phyloP scores from a whole-genome alignment of 2,797 vertebrate genomes.

The Sylvilagus floridanus region DNA sequence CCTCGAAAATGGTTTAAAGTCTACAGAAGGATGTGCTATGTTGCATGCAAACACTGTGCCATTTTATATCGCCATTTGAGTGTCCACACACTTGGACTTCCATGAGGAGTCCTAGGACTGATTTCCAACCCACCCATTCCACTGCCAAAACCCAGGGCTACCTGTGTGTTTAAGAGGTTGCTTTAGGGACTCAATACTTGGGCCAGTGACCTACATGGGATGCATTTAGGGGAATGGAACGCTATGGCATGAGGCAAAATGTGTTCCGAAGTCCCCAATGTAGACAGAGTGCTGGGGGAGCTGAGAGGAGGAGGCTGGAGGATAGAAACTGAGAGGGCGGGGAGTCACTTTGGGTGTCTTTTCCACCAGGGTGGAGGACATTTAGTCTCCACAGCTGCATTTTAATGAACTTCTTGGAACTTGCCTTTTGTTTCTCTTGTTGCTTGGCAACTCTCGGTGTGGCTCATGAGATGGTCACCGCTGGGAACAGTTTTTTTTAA shows the following conservation, averaged over 20 bases:
- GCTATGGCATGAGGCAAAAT: neutral
- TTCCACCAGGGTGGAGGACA: neutral
- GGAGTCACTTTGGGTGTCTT: neutral
- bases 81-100: too few relatives aligned
- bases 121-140: too few relatives aligned
- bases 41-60: too few relatives aligned
- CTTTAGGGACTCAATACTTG: neutral
- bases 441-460: slow-evolving; percentile 70
- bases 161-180: neutral
- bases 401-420: slow-evolving; percentile 78
- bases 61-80: too few relatives aligned
- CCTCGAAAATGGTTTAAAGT: too few relatives aligned
- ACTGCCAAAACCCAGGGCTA: too few relatives aligned
- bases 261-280: neutral
- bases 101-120: too few relatives aligned
- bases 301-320: neutral
- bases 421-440: slow-evolving; percentile 75
- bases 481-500: slow-evolving; percentile 67
- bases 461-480: slow-evolving; percentile 66
- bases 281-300: neutral
- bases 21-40: too few relatives aligned
- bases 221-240: neutral
- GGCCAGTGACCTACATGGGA: neutral
- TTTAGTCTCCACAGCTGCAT: slow-evolving; percentile 21
- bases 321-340: neutral